Conservation (phyloP, 2,797 vertebrate species). For the Leucoraja ocellata region DNA sequence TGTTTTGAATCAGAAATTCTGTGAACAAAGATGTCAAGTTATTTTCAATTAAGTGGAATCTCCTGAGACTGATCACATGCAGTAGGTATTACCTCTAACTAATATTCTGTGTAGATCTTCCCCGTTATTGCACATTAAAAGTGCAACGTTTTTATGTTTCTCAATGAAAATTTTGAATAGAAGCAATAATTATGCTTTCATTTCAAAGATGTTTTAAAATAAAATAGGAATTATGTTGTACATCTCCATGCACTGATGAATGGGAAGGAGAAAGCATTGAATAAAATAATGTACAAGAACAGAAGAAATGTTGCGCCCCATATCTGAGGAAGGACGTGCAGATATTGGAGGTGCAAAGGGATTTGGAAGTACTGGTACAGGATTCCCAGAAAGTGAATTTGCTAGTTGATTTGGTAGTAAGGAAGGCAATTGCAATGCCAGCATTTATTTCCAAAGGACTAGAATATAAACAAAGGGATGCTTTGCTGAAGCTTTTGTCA, state of each 20-base stretch:
- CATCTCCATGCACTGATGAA: background rate
- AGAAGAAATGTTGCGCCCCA: too few species aligned
- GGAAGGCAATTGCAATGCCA: too few species aligned
- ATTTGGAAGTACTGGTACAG: too few species aligned
- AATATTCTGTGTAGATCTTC: background rate
- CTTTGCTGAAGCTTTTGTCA: too few species aligned
- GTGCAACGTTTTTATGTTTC: background rate
- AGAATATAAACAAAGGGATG: too few species aligned
- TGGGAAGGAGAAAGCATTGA: background rate
- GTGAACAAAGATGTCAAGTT: background rate
- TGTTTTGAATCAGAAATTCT: background rate
- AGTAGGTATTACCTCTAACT: background rate
- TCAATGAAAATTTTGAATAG: constrained; percentile 8
- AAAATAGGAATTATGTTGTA: background rate
- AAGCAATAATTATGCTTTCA: background rate
- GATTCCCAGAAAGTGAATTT: too few species aligned
- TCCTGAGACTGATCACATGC: background rate
- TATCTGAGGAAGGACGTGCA: too few species aligned
- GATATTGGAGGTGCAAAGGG: too few species aligned
- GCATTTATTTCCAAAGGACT: too few species aligned
- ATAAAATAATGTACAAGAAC: background rate
- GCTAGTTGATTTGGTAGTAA: too few species aligned
- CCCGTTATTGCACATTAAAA: background rate
- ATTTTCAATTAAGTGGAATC: too few species aligned
- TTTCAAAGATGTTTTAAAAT: background rate